Evolutionary conservation across 2,888 invertebrate genomes (phyloP).

Genomic region (Harpalus rufipes): DNA sequence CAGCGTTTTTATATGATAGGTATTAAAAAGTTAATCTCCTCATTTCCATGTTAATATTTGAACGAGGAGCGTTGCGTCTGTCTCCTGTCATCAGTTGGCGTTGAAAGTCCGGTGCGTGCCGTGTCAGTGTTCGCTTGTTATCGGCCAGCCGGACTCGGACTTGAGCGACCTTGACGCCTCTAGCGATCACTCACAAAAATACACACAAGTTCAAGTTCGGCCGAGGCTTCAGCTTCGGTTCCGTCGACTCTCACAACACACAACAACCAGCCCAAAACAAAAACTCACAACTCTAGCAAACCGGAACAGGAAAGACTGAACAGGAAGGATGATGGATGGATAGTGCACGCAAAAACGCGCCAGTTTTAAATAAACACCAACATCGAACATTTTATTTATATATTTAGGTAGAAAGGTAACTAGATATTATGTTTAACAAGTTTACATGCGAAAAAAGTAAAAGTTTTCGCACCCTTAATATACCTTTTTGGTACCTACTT

Average conservation of each 20-base stretch:
- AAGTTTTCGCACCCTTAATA: no score
- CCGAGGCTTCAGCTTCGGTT: not conserved
- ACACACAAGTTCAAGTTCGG: conserved; percentile 55
- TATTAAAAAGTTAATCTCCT: no score
- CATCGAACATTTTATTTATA: no score
- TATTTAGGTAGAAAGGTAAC: no score
- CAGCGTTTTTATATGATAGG: no score
- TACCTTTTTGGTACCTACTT: no score
- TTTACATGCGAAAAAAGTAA: no score
- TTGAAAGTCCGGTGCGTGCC: not conserved
- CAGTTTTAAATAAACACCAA: no score
- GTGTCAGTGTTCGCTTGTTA: not conserved
- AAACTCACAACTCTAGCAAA: not conserved
- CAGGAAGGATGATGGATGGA: no score
- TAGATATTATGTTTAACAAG: no score
- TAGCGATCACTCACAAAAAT: conserved; percentile 51
- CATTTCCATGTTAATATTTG: not conserved
- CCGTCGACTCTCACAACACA: not conserved
- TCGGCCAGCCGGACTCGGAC: conserved; percentile 12
- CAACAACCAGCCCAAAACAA: conserved; percentile 1
- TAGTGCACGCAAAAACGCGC: no score
- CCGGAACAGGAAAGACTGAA: not conserved
- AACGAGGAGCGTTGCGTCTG: not conserved
- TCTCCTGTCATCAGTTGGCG: no score
- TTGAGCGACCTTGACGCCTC: conserved; percentile 51